A percentile compares a stretch with the other conserved stretches of the same genome.
Evolutionary conservation across 2,888 invertebrate species (phyloP).

Genomic region (Drosophila cognata): DNA sequence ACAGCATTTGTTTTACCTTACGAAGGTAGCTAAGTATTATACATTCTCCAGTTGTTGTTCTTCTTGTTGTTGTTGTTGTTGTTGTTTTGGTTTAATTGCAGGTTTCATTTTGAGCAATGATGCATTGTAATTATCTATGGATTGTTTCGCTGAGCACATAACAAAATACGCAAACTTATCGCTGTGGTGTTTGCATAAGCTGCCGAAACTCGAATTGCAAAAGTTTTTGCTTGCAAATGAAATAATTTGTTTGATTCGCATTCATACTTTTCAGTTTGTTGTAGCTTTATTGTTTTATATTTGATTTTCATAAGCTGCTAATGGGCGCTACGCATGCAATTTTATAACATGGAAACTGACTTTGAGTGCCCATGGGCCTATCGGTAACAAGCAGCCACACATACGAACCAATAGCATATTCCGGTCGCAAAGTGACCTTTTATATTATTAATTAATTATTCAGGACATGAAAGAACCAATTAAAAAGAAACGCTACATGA

Average conservation of each 20-base stretch:
- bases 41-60: constrained; percentile 39
- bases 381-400: neutral
- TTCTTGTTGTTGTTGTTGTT: constrained; percentile 11
- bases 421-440: constrained; percentile 17
- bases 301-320: constrained; percentile 76
- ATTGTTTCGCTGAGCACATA: constrained; percentile 18
- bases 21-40: constrained; percentile 42
- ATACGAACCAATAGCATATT: constrained; percentile 14
- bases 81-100: constrained; percentile 55
- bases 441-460: constrained; percentile 3
- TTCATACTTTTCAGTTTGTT: constrained; percentile 15
- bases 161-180: constrained; percentile 8
- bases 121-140: constrained; percentile 68
- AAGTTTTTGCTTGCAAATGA: constrained; percentile 12
- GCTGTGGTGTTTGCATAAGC: constrained; percentile 11
- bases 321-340: constrained; percentile 80
- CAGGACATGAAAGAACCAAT: neutral
- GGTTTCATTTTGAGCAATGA: constrained; percentile 59
- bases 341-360: constrained; percentile 14
- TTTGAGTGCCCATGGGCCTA: constrained; percentile 19
- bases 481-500: neutral
- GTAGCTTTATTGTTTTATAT: constrained; percentile 70
- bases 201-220: constrained; percentile 6
- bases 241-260: constrained; percentile 9
- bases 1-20: constrained; percentile 41